A percentile compares a stretch with the other conserved stretches of the same genome.
These are phyloP conservation scores for Lissocephala sabroskyi DNA, from an alignment of 2,888 invertebrate species.

Conservation along the genomic window DNA sequence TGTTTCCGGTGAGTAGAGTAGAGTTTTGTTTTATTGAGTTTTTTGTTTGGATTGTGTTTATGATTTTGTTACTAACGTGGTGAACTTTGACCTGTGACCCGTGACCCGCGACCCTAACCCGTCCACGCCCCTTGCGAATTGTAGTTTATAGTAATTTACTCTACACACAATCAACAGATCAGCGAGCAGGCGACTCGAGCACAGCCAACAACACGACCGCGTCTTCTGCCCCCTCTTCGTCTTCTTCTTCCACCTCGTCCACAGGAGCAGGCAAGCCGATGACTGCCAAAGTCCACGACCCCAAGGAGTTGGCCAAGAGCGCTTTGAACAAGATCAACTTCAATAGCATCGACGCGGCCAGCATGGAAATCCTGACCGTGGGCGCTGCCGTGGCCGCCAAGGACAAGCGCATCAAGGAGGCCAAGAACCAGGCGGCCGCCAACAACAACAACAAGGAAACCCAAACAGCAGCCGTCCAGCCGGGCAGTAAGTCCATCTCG, in stretches of 20 bases:
- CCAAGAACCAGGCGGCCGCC: conserved; percentile 77
- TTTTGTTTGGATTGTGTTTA: conserved; percentile 14
- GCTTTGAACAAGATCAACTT: conserved; percentile 53
- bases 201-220: conserved; percentile 32
- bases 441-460: conserved; percentile 67
- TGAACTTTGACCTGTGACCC: too few relatives aligned
- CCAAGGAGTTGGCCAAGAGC: conserved; percentile 49
- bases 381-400: conserved; percentile 91
- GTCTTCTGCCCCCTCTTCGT: too few relatives aligned
- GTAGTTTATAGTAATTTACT: conserved; percentile 69
- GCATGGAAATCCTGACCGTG: conserved; percentile 79
- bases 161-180: conserved; percentile 62
- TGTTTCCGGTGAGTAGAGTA: conserved; percentile 71
- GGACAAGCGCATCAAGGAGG: conserved; percentile 90
- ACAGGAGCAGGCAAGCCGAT: conserved; percentile 47
- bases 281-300: conserved; percentile 27
- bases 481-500: conserved; percentile 40
- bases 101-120: too few relatives aligned
- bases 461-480: conserved; percentile 28
- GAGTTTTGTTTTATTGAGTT: too few relatives aligned
- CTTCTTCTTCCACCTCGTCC: too few relatives aligned
- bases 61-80: conserved; percentile 27
- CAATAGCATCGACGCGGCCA: conserved; percentile 66
- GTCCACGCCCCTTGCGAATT: neutral
- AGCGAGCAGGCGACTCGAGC: conserved; percentile 37